phyloP scores from a whole-genome alignment of 92 coral and sea anemone genomes.

The Palythoa grandiflora region DNA sequence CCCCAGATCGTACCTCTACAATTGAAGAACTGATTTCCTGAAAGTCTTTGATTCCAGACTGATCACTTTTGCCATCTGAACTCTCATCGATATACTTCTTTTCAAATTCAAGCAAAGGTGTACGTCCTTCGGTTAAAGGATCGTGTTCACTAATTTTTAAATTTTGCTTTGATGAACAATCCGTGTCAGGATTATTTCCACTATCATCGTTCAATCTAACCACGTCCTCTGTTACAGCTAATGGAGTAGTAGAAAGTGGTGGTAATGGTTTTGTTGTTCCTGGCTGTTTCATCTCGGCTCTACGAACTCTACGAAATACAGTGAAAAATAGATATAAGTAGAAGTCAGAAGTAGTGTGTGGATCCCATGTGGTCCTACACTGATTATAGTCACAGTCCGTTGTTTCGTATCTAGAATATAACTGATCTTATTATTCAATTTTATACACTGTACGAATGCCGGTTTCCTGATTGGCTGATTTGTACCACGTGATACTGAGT shows the following conservation, averaged over 20 bases:
- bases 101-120: neutral
- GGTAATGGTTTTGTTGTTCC: neutral
- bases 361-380: too few species aligned
- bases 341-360: too few species aligned
- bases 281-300: slow-evolving; percentile 9
- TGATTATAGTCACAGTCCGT: too few species aligned
- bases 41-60: neutral
- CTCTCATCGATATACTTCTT: neutral
- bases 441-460: too few species aligned
- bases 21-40: neutral
- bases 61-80: neutral
- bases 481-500: too few species aligned
- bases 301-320: slow-evolving; percentile 31
- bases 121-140: neutral
- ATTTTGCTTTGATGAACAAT: neutral
- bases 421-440: too few species aligned
- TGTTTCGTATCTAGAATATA: too few species aligned
- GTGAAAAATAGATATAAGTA: neutral
- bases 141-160: neutral
- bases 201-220: neutral
- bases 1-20: neutral
- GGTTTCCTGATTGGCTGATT: too few species aligned
- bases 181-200: neutral
- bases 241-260: neutral
- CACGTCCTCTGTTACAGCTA: neutral